phyloP scores from a whole-genome alignment of 2,113 vertebrate species.

The Dromaius novaehollandiae region DNA sequence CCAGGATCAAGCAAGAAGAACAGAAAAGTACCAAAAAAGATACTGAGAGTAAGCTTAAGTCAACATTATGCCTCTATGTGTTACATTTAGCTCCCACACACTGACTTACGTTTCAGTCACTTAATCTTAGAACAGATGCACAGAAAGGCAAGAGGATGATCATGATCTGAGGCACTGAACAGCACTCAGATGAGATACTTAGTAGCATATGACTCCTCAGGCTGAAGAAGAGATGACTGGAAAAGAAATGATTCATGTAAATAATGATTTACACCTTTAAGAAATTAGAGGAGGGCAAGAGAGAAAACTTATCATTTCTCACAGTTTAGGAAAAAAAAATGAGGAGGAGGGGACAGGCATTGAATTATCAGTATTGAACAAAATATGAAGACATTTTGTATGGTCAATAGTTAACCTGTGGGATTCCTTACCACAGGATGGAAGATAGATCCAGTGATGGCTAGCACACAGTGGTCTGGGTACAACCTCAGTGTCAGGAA shows the following conservation, averaged over 20 bases:
- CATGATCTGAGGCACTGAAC: background rate
- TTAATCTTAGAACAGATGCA: background rate
- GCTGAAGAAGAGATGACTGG: background rate
- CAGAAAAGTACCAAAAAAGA: background rate
- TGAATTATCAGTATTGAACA: background rate
- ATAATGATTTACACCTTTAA: background rate
- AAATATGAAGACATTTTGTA: background rate
- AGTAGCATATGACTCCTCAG: background rate
- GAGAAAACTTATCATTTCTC: background rate
- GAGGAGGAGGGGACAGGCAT: accelerated
- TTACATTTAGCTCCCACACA: background rate
- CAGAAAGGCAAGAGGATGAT: background rate
- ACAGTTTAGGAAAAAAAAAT: background rate
- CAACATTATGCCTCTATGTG: background rate
- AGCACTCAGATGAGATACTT: background rate
- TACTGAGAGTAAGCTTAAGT: background rate
- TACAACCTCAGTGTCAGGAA: background rate
- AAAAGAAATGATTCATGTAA: background rate
- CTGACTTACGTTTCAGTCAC: background rate
- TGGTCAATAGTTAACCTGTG: background rate
- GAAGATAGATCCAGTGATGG: background rate
- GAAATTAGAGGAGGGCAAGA: background rate
- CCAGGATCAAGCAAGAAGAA: background rate
- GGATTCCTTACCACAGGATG: background rate
- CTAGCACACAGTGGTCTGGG: background rate